Evolutionary conservation across 2,797 vertebrate species (phyloP).

Genomic region (Xiphophorus birchmanni): DNA sequence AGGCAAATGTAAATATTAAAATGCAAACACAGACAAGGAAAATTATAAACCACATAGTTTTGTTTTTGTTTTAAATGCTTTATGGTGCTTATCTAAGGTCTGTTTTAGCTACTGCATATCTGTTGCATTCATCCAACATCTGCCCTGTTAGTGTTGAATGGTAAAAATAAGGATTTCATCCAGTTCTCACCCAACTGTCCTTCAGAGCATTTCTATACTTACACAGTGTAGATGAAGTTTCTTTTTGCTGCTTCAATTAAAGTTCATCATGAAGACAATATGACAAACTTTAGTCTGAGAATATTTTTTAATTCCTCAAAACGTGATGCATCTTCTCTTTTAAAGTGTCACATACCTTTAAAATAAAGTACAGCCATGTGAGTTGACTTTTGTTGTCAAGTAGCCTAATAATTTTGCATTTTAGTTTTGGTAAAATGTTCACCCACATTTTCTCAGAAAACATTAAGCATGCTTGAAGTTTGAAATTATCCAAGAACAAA

Average conservation of each 20-base stretch:
- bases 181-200: not conserved
- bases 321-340: not conserved
- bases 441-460: not conserved
- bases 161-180: not conserved
- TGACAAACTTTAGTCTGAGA: not conserved
- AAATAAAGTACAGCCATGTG: not conserved
- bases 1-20: not conserved
- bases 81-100: not conserved
- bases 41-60: not conserved
- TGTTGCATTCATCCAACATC: not conserved
- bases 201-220: not conserved
- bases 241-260: not conserved
- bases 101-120: not conserved
- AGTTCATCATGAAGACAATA: not conserved
- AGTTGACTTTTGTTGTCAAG: not conserved
- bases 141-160: not conserved
- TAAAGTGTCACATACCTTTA: not conserved
- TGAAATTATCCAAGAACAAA: not conserved
- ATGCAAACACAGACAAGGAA: not conserved
- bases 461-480: not conserved
- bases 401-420: not conserved
- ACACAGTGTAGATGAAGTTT: not conserved
- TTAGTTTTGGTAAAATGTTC: not conserved
- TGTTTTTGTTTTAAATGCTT: not conserved
- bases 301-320: not conserved